phyloP scores from a whole-genome alignment of 2,113 vertebrate genomes.

The Pedetes capensis region DNA sequence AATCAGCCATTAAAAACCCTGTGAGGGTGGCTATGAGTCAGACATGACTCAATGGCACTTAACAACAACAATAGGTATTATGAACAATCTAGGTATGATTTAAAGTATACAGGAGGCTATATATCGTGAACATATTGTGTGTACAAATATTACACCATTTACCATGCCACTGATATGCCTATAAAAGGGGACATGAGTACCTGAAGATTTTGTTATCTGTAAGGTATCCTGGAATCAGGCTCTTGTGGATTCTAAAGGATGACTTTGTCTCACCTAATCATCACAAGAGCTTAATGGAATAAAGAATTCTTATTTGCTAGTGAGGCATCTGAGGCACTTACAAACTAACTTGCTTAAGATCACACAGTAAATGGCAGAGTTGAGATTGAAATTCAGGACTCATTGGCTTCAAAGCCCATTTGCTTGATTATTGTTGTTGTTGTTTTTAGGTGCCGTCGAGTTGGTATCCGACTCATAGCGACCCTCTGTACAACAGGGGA shows the following conservation, averaged over 20 bases:
- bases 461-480: no score
- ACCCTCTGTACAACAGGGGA: no score
- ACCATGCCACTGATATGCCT: no score
- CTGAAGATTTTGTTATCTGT: not conserved
- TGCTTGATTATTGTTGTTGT: not conserved
- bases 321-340: not conserved
- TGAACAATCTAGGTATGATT: not conserved
- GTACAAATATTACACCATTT: not conserved
- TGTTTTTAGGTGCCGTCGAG: no score
- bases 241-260: not conserved
- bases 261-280: not conserved
- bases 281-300: not conserved
- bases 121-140: not conserved
- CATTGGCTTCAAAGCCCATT: not conserved
- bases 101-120: not conserved
- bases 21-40: no score
- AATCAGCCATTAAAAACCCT: no score
- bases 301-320: not conserved
- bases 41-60: no score
- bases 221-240: not conserved
- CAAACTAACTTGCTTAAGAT: not conserved
- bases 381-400: not conserved
- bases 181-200: not conserved
- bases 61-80: no score
- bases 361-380: not conserved